These are phyloP conservation scores for Antedon bifida DNA, from an alignment of 35 echinoderm and acorn worm species.

Conservation along the genomic window DNA sequence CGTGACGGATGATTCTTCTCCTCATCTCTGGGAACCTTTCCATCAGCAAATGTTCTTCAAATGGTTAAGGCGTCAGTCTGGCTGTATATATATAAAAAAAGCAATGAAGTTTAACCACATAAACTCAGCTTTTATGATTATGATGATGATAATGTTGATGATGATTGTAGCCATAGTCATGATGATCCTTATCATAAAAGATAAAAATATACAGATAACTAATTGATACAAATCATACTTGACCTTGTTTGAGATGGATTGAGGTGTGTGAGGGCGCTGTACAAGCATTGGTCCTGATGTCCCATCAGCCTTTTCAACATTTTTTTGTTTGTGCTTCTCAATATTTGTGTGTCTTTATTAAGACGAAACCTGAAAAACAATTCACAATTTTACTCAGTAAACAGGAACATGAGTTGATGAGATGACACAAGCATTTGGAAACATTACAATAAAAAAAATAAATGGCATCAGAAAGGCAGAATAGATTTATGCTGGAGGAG, in stretches of 20 bases:
- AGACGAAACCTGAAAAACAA: conserved; percentile 44
- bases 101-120: conserved; percentile 49
- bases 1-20: background rate
- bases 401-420: no score
- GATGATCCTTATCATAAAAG: background rate
- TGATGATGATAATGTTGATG: background rate
- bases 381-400: no score
- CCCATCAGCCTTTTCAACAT: conserved; percentile 4
- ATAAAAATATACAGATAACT: background rate
- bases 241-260: conserved; percentile 76
- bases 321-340: background rate
- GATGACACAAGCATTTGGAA: no score
- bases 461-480: no score
- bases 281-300: conserved; percentile 13
- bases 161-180: background rate
- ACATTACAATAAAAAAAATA: no score
- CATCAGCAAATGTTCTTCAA: conserved; percentile 59
- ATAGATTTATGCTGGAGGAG: no score
- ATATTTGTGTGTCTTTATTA: background rate
- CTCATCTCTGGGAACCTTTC: conserved; percentile 49
- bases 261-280: no score
- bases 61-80: conserved; percentile 15
- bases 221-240: conserved; percentile 26
- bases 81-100: conserved; percentile 2
- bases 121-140: conserved; percentile 30